Evolutionary conservation across 2,113 vertebrate genomes (phyloP).

Genomic region (Lota lota): DNA sequence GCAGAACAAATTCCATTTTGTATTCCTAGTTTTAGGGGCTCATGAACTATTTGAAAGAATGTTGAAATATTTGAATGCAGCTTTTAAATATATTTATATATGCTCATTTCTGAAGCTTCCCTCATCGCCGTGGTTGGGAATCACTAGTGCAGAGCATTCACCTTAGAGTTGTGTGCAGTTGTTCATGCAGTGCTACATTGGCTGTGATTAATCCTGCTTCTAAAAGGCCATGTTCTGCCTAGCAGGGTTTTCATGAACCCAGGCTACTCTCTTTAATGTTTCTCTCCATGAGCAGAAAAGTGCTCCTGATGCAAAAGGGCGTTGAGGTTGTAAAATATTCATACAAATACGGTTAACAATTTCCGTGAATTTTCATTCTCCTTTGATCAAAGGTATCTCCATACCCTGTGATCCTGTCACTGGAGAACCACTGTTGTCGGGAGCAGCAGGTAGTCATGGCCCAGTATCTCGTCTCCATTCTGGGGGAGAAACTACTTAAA

Average conservation of each 20-base stretch:
- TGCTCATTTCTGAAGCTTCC: too few relatives aligned
- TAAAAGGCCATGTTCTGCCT: slow-evolving; percentile 10
- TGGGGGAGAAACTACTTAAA: slow-evolving; percentile 76
- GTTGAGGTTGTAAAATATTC: background rate
- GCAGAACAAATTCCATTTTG: background rate
- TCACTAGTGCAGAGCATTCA: too few relatives aligned
- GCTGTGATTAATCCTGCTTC: slow-evolving; percentile 37
- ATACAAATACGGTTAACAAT: slow-evolving; percentile 5
- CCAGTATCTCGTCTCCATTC: slow-evolving; percentile 63
- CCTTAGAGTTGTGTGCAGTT: background rate
- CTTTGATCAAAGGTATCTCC: slow-evolving; percentile 73
- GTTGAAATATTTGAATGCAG: too few relatives aligned
- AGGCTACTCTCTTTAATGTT: slow-evolving; percentile 25
- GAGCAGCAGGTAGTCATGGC: slow-evolving; percentile 84
- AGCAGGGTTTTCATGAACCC: slow-evolving; percentile 8
- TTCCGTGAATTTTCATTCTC: background rate
- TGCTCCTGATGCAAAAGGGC: background rate
- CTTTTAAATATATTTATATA: too few relatives aligned
- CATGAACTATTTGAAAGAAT: too few relatives aligned
- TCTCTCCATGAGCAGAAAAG: background rate
- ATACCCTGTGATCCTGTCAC: slow-evolving; percentile 84
- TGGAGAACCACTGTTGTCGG: slow-evolving; percentile 86
- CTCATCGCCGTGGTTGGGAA: too few relatives aligned
- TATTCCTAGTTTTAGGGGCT: too few relatives aligned
- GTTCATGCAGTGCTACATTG: slow-evolving; percentile 19